Conservation (phyloP, 1,140 invertebrate genomes). For the Thaumatotibia leucotreta region DNA sequence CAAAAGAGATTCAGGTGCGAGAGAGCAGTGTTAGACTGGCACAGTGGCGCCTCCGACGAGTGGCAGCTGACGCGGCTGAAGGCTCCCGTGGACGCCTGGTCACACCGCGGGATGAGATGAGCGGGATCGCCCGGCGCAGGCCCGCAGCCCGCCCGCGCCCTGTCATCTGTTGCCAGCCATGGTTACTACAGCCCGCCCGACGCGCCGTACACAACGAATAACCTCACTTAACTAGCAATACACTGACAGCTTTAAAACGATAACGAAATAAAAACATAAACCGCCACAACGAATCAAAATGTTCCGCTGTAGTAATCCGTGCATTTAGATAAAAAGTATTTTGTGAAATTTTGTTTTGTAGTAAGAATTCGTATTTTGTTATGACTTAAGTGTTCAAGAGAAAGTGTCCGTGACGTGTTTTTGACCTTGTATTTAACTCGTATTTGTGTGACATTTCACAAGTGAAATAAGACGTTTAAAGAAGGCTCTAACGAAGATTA, state of each 20-base stretch:
- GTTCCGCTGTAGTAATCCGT: background rate
- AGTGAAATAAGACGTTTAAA: background rate
- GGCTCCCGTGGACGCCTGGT: constrained; percentile 43
- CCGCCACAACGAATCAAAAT: constrained; percentile 53
- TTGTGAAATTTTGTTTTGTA: constrained; percentile 14
- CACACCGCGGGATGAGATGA: constrained; percentile 59
- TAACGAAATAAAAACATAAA: constrained; percentile 42
- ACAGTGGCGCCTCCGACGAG: constrained; percentile 66
- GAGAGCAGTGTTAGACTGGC: constrained; percentile 54
- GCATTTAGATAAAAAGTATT: background rate
- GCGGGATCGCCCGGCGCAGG: constrained; percentile 55
- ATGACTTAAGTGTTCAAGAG: background rate
- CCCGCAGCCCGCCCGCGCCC: constrained; percentile 57
- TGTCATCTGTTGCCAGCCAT: constrained; percentile 73
- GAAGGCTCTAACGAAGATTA: background rate
- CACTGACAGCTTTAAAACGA: constrained; percentile 35
- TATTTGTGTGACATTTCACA: background rate
- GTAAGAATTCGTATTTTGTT: constrained; percentile 15
- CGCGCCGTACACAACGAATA: constrained; percentile 70
- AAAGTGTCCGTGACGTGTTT: background rate
- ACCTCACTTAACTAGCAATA: constrained; percentile 50
- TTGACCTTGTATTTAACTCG: constrained; percentile 2
- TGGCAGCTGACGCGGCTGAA: constrained; percentile 36
- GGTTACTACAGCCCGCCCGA: constrained; percentile 71
- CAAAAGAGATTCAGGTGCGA: constrained; percentile 61